phyloP scores from a whole-genome alignment of 2,888 invertebrate species.

The Ferrisia virgata region DNA sequence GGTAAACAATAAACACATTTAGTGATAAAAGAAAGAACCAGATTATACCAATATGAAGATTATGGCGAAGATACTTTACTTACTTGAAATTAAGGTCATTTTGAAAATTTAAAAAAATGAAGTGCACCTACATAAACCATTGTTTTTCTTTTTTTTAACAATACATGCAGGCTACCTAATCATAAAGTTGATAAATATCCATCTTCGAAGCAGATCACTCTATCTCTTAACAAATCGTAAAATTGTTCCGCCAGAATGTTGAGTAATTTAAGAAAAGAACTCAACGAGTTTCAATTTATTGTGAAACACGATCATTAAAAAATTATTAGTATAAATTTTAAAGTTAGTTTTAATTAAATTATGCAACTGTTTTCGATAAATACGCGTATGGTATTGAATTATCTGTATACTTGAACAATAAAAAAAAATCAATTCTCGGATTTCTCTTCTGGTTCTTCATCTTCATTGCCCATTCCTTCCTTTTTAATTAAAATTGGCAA shows the following conservation, averaged over 20 bases:
- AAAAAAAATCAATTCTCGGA: background rate
- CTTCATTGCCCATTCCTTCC: background rate
- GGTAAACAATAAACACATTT: too few relatives aligned
- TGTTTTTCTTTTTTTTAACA: too few relatives aligned
- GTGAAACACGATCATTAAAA: background rate
- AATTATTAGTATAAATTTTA: conserved; percentile 12
- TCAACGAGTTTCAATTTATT: background rate
- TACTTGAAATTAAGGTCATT: too few relatives aligned
- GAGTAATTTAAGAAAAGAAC: background rate
- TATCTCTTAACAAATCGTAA: background rate
- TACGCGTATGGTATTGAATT: background rate
- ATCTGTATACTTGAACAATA: background rate
- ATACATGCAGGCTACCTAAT: too few relatives aligned
- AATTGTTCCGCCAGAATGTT: background rate
- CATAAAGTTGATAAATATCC: too few relatives aligned
- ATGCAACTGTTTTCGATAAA: background rate
- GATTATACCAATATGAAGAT: too few relatives aligned
- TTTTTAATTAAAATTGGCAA: conserved; percentile 47
- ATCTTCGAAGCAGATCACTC: too few relatives aligned
- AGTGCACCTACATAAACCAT: too few relatives aligned
- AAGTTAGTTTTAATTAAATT: background rate
- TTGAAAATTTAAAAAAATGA: too few relatives aligned
- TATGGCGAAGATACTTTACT: too few relatives aligned
- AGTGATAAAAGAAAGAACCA: too few relatives aligned
- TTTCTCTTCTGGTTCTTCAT: conserved; percentile 32